These are phyloP conservation scores for Digitonthophagus gazella DNA, from an alignment of 2,888 invertebrate species.

Conservation along the genomic window DNA sequence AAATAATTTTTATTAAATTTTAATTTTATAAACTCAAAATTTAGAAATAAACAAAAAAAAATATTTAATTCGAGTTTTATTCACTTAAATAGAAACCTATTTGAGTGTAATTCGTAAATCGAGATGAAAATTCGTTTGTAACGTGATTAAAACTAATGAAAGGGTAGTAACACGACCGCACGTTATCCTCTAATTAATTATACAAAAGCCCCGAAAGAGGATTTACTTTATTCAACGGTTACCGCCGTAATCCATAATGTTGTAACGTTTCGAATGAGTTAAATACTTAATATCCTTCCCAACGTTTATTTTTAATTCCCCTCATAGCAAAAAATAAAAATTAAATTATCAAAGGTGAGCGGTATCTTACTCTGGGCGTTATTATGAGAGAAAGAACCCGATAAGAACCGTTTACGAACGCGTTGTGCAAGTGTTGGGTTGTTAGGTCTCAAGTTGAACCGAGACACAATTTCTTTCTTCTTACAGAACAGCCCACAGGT, in stretches of 20 bases:
- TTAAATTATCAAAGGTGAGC: not conserved
- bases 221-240: not conserved
- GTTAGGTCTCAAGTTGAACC: not conserved
- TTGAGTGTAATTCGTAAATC: not conserved
- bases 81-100: not conserved
- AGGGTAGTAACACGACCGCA: not conserved
- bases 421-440: not conserved
- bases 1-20: no score
- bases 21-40: no score
- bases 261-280: not conserved
- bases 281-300: not conserved
- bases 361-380: not conserved
- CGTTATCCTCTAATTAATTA: not conserved
- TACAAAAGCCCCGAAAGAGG: not conserved
- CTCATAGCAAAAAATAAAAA: no score
- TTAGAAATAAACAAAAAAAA: not conserved
- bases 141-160: not conserved
- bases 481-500: conserved; percentile 2
- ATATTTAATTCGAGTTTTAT: not conserved
- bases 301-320: no score
- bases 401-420: not conserved
- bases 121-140: not conserved
- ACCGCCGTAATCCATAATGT: not conserved
- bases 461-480: conserved; percentile 10
- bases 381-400: not conserved